Evolutionary conservation across 2,888 invertebrate genomes (phyloP), one percentile per base, ranked within the genome.

Genomic region (Drosophila birchii): DNA sequence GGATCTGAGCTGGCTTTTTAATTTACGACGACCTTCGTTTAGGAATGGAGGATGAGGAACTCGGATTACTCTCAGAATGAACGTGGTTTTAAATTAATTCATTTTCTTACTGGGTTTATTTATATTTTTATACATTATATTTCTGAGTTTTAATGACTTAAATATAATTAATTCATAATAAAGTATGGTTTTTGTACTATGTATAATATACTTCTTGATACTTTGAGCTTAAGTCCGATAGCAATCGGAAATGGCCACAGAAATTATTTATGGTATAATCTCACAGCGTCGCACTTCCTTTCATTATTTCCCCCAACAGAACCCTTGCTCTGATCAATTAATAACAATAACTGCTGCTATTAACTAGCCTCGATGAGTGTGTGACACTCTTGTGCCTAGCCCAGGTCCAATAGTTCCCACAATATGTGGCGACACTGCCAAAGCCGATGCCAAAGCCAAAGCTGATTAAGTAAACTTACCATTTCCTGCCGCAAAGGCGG

Each of bases 401-500:
- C 60, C 38, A 57, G 51, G 70, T 38, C 53, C 67, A 11, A 49
- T 38, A 74, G 75, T 84, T 84, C 87, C 85, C 83, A 86, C 86
- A 81, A 57, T 74, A 68, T 34, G 36, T 43, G 71, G 70, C 78
- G 79, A 78, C 79, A 76, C 59, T 54, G 76, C 69, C 47, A 26
- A 26, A 45, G 63, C 69, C 29, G 16, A n/a, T 26, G 63, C 73
- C 62, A 20, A 51, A 49, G 80, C 85, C 78, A 84, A 84, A 87
- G 85, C 85, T 84, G 87, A 86, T 84, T 86, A 84, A 78, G 71
- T 78, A 84, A 79, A 89, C 91, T 90, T 78, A 91, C 91, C 91
- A 89, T 88, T 91, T 87, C 90, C 91, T 85, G 91, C 90, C 79
- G 86, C 90, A 81, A 89, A 90, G 66, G 91, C 91, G 62, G 91